Conservation (phyloP, 2,888 invertebrate species). For the Oscheius myriophilus region DNA sequence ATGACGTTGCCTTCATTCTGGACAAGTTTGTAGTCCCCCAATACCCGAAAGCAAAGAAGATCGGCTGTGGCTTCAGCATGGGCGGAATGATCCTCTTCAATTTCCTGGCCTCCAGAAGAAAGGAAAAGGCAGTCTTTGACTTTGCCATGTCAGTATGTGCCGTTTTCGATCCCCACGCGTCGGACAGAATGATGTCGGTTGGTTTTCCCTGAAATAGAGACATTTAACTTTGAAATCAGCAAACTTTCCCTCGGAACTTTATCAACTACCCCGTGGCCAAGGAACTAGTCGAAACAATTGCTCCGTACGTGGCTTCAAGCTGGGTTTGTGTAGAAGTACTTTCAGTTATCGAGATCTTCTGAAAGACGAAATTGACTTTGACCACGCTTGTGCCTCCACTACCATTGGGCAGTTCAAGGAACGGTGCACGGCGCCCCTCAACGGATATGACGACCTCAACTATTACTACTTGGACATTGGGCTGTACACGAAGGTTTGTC, state of each 20-base stretch:
- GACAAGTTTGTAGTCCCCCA: slow-evolving; percentile 77
- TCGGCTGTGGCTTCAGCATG: slow-evolving; percentile 85
- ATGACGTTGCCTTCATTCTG: slow-evolving; percentile 82
- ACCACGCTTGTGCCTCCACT: slow-evolving; percentile 71
- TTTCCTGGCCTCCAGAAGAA: slow-evolving; percentile 77
- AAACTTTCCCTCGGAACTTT: slow-evolving; percentile 79
- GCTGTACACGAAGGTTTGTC: slow-evolving; percentile 77
- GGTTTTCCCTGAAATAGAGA: slow-evolving; percentile 38
- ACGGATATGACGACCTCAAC: slow-evolving; percentile 83
- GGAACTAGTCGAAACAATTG: slow-evolving; percentile 69
- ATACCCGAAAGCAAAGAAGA: slow-evolving; percentile 78
- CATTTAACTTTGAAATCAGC: slow-evolving; percentile 1
- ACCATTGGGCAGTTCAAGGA: slow-evolving; percentile 85
- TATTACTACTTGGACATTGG: slow-evolving; percentile 83
- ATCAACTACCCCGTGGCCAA: slow-evolving; percentile 82
- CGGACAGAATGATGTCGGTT: slow-evolving; percentile 24
- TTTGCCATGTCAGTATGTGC: slow-evolving; percentile 83
- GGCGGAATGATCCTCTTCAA: slow-evolving; percentile 83
- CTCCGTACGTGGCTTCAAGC: slow-evolving; percentile 60
- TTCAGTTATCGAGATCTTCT: slow-evolving; percentile 70
- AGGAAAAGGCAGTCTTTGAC: slow-evolving; percentile 75
- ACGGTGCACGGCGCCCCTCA: slow-evolving; percentile 84
- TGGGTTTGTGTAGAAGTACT: slow-evolving; percentile 10
- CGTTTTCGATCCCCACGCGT: slow-evolving; percentile 81
- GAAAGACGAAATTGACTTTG: slow-evolving; percentile 49